Evolutionary conservation across 2,797 vertebrate species (phyloP).

Genomic region (Arrhamphus sclerolepis): DNA sequence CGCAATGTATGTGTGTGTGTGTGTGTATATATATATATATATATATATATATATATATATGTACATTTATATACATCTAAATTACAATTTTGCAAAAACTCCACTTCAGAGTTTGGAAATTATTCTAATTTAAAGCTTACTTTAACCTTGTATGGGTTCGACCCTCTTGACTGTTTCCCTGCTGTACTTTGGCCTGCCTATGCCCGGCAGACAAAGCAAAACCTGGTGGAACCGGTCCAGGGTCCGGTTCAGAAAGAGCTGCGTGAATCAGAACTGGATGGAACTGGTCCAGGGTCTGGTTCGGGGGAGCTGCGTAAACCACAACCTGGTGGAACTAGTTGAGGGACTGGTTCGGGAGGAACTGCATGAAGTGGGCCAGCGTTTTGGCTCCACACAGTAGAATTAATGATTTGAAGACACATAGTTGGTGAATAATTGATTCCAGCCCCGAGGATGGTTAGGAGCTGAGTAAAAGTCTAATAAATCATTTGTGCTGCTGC

Average conservation of each 20-base stretch:
- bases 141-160: slow-evolving; percentile 25
- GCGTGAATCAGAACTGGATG: no score
- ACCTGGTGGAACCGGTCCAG: slow-evolving; percentile 66
- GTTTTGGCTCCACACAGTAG: slow-evolving; percentile 92
- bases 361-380: slow-evolving; percentile 87
- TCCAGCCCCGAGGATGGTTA: slow-evolving; percentile 97
- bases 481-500: slow-evolving; percentile 99
- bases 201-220: slow-evolving; percentile 51
- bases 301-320: no score
- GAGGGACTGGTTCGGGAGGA: slow-evolving; percentile 83
- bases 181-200: slow-evolving; percentile 52
- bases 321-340: no score
- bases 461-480: slow-evolving; percentile 99
- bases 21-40: no score
- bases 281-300: no score
- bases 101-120: no score
- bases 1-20: no score
- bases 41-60: no score
- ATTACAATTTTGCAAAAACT: no score
- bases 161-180: slow-evolving; percentile 17
- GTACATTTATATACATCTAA: no score
- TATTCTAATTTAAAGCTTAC: no score
- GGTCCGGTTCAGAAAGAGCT: no score
- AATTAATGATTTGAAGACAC: slow-evolving; percentile 99
- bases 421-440: slow-evolving; percentile 99